These are phyloP conservation scores for Drepanosiphum platanoidis DNA, from an alignment of 2,888 invertebrate genomes.

Conservation along the genomic window DNA sequence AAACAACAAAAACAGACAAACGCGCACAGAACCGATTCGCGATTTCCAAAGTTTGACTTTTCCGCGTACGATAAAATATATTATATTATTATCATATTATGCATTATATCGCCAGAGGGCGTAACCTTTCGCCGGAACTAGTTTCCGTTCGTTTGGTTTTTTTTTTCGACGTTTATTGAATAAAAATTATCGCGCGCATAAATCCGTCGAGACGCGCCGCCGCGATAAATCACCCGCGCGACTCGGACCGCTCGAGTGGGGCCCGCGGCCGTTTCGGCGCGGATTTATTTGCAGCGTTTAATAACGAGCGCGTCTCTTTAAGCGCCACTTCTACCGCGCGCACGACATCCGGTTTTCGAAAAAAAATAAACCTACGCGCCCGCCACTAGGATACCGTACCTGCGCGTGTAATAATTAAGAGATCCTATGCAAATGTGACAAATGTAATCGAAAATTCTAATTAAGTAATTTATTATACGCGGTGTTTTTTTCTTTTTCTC, in stretches of 20 bases:
- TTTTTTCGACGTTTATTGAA: constrained; percentile 10
- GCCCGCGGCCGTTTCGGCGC: constrained; percentile 14
- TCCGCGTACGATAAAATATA: too few relatives aligned
- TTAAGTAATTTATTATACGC: constrained; percentile 26
- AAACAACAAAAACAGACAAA: too few relatives aligned
- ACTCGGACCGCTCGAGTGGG: not conserved
- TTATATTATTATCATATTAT: too few relatives aligned
- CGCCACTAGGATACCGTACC: not conserved
- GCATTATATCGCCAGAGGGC: constrained; percentile 4
- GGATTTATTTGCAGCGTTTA: constrained; percentile 34
- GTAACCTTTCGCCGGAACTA: constrained; percentile 25
- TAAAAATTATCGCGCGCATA: constrained; percentile 14
- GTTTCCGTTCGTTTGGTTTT: constrained; percentile 35
- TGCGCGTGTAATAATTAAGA: constrained; percentile 32
- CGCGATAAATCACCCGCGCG: constrained; percentile 35
- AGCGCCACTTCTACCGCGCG: not conserved
- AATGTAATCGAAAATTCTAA: constrained; percentile 42
- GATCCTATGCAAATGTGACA: constrained; percentile 32
- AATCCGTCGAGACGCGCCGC: constrained; percentile 14
- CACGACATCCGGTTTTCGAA: constrained; percentile 40
- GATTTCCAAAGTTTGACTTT: too few relatives aligned
- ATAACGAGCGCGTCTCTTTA: constrained; percentile 22
- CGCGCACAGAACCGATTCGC: too few relatives aligned
- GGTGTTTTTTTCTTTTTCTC: not conserved
- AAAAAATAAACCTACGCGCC: constrained; percentile 2